Evolutionary conservation across 2,797 vertebrate genomes (phyloP), one percentile per base, ranked within the genome.

Genomic region (Australoheros facetus): DNA sequence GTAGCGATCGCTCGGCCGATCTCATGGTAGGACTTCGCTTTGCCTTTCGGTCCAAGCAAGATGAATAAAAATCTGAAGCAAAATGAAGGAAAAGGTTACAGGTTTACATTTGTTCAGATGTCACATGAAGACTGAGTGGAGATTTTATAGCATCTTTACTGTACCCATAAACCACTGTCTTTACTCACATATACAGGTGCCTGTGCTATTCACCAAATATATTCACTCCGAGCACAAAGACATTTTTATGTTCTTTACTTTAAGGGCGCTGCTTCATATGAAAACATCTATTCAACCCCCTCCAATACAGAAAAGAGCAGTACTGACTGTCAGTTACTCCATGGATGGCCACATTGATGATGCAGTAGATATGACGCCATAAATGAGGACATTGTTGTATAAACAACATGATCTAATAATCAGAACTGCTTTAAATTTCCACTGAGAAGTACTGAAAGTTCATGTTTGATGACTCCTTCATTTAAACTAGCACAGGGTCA

Each of bases 11-110:
- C 96, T 94, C 98, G 92, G 83, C 98, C 98, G 1, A 99, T 99
- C 95, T 99, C 98, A 66, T 99, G 98, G 80, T 99, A 99, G 1
- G 98, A 99, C 92, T 98, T 99, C 14, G 96, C 98, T 96, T 99
- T 99, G 75, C 98, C 98, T 95, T 99, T 99, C 12, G 98, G 98
- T 92, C 98, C 98, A 71, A 99, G 96, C 48, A 99, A 92, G 93
- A 99, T 97, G 93, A 99, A 99, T 54, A 99, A 95, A 93, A 99
- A 99, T 82, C 98, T 99, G 45, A 53, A 69, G 93, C 19, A 75
- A 59, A 70, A 1, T 11, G 60, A 73, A 70, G 14, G 34, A 72
- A n/a, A 51, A 1, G 3, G 4, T 51, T 51, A 51, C 1, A 30
- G 17, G 64, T 48, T 19, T 45, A 0, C 23, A 12, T 19, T 66